Conservation (phyloP, 1,140 invertebrate species). For the Portunus trituberculatus region DNA sequence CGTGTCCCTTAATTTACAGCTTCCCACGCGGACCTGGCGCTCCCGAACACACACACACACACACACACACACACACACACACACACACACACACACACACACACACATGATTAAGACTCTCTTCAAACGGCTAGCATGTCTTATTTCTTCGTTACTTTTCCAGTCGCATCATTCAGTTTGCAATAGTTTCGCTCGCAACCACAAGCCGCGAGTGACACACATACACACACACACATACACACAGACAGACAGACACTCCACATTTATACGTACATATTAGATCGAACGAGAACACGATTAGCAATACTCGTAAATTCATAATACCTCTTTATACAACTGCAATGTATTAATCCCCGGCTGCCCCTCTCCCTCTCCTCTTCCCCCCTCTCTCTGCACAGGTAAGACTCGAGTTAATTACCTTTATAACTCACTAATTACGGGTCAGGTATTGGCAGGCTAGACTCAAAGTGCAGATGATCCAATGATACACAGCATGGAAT, state of each 20-base stretch:
- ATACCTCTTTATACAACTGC: too few relatives aligned
- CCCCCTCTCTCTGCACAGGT: not conserved
- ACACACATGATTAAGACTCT: not conserved
- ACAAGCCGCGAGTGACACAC: not conserved
- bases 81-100: slow-evolving; percentile 49
- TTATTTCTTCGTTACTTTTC: too few relatives aligned
- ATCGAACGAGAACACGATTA: too few relatives aligned
- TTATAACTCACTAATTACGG: not conserved
- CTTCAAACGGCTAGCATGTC: too few relatives aligned
- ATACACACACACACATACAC: not conserved
- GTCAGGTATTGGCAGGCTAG: too few relatives aligned
- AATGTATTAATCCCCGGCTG: too few relatives aligned
- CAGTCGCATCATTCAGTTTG: too few relatives aligned
- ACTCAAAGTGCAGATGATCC: too few relatives aligned
- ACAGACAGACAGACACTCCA: too few relatives aligned
- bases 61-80: slow-evolving; percentile 47
- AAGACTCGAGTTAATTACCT: not conserved
- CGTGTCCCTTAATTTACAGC: slow-evolving; percentile 56
- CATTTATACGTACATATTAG: too few relatives aligned
- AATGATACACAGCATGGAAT: too few relatives aligned
- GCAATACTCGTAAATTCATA: too few relatives aligned
- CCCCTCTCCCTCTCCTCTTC: not conserved
- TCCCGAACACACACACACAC: slow-evolving; percentile 13
- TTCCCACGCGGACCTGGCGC: slow-evolving; percentile 27
- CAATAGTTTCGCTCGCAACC: not conserved